Evolutionary conservation across 2,888 invertebrate genomes (phyloP), one percentile per base, ranked within the genome.

Genomic region (Trimorus sp.): DNA sequence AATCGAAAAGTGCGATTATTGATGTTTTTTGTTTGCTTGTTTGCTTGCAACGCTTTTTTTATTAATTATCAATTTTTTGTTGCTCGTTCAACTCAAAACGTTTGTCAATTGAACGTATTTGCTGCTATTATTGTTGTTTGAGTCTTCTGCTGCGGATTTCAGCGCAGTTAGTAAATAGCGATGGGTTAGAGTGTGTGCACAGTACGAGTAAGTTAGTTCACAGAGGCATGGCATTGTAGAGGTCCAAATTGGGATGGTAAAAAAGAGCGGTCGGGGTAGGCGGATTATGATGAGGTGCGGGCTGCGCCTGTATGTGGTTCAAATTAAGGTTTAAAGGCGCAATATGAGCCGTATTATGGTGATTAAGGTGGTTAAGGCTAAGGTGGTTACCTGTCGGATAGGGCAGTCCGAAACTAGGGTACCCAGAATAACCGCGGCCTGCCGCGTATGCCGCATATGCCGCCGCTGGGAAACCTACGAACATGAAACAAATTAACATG

Each of bases 361-460:
- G 92, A 88, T 93, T 92, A 89, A 92, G 92, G 94, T 95, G 95
- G 94, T 95, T 95, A 94, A 95, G 94, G 94, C 95, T 95, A 94
- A 95, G 94, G 93, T 95, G 93, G 95, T 97, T 97, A 97, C 97
- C 97, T 97, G 98, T 96, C 93, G 98, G 98, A 94, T 98, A 98
- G 93, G 98, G 98, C 94, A 98, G 97, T 95, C 98, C 97, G 95
- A 98, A 98, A 95, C 97, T 97, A 94, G 98, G 97, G 95, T 98
- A 98, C 94, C 97, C 97, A 94, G 97, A 97, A 94, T 97, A 98
- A 93, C 98, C 97, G 93, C 98, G 96, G 93, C 97, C 97, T 93
- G 98, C 97, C 94, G 98, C 97, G 93, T 97, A 98, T 92, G 98
- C 97, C 93, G 98, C 97, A 94, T 97, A 97, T 91, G 97, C 97